phyloP scores from a whole-genome alignment of 2,888 invertebrate genomes.

The Syrphus vitripennis region DNA sequence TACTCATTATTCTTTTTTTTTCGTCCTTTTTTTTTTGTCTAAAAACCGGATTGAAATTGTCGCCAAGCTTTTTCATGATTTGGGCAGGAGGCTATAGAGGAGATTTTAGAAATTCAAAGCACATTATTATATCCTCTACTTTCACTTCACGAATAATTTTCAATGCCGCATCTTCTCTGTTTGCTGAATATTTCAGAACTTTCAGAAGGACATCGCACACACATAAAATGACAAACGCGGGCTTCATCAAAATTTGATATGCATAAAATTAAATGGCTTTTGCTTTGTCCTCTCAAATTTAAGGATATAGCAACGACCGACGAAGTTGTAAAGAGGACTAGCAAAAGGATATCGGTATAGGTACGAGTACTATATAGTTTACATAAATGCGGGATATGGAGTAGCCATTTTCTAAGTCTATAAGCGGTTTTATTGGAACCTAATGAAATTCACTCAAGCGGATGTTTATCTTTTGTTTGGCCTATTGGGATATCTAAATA shows the following conservation, averaged over 20 bases:
- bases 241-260: conserved; percentile 48
- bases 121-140: conserved; percentile 22
- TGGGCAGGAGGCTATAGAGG: neutral
- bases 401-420: conserved; percentile 49
- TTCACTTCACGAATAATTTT: neutral
- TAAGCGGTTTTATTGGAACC: conserved; percentile 65
- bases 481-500: neutral
- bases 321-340: neutral
- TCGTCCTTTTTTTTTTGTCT: neutral
- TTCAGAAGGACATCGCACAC: conserved; percentile 6
- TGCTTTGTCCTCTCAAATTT: neutral
- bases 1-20: conserved; percentile 25
- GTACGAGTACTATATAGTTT: too few species aligned
- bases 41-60: conserved; percentile 35
- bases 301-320: too few species aligned
- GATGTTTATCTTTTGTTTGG: conserved; percentile 38
- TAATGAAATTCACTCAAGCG: conserved; percentile 68
- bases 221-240: conserved; percentile 22
- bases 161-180: neutral
- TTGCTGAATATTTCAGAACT: conserved; percentile 28
- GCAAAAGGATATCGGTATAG: too few species aligned
- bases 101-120: conserved; percentile 65
- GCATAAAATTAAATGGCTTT: conserved; percentile 54
- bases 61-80: conserved; percentile 42
- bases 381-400: neutral